Evolutionary conservation across 2,888 invertebrate genomes (phyloP).

Genomic region (Drosophila borealis): DNA sequence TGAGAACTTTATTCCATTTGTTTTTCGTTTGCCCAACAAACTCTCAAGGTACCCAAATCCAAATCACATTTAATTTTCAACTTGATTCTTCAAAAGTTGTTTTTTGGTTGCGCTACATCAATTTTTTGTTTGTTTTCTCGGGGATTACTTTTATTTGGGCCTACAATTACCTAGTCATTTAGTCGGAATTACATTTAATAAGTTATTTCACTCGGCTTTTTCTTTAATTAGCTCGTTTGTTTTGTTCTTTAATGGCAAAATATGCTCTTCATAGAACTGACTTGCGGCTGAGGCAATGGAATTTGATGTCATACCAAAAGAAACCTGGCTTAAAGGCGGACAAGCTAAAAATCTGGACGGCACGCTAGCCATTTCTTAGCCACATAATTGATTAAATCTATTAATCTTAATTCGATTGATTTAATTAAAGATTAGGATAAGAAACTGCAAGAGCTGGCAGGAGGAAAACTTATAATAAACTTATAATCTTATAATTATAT

Average conservation of each 20-base stretch:
- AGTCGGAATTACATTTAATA: conserved; percentile 72
- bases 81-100: conserved; percentile 36
- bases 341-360: too few relatives aligned
- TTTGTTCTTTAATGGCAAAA: conserved; percentile 35
- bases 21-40: conserved; percentile 20
- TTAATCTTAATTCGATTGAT: not conserved
- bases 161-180: conserved; percentile 56
- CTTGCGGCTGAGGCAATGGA: not conserved
- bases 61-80: conserved; percentile 58
- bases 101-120: conserved; percentile 11
- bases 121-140: not conserved
- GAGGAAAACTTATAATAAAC: too few relatives aligned
- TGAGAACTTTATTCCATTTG: conserved; percentile 76
- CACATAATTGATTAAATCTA: too few relatives aligned
- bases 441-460: too few relatives aligned
- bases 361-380: too few relatives aligned
- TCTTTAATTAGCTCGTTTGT: conserved; percentile 57
- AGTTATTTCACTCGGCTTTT: conserved; percentile 50
- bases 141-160: conserved; percentile 7
- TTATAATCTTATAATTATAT: too few relatives aligned
- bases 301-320: not conserved
- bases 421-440: not conserved
- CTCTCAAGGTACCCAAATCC: conserved; percentile 10
- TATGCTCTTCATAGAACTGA: not conserved
- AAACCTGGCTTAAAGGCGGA: not conserved